Conservation (phyloP, 2,888 invertebrate species). For the Xestia c-nigrum region DNA sequence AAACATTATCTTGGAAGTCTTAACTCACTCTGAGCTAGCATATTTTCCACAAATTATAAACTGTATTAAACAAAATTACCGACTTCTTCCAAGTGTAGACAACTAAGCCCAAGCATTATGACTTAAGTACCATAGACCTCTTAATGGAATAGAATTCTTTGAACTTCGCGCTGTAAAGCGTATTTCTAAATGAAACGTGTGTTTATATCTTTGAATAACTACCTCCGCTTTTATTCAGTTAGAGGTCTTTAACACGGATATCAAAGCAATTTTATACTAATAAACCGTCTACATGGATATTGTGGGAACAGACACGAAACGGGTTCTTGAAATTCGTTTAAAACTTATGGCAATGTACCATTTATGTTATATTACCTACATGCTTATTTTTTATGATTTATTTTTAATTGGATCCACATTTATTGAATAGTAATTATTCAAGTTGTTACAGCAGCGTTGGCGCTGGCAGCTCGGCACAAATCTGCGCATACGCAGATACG, state of each 20-base stretch:
- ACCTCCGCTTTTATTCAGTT: slow-evolving; percentile 58
- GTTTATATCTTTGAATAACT: slow-evolving; percentile 54
- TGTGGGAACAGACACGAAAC: slow-evolving; percentile 71
- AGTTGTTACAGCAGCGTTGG: slow-evolving; percentile 69
- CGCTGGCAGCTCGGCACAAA: slow-evolving; percentile 64
- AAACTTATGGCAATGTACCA: slow-evolving; percentile 64
- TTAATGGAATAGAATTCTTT: slow-evolving; percentile 47
- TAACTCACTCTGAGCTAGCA: slow-evolving; percentile 12
- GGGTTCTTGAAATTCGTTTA: slow-evolving; percentile 64
- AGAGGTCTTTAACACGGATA: slow-evolving; percentile 69
- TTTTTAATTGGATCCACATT: slow-evolving; percentile 69
- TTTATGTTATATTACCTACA: slow-evolving; percentile 60
- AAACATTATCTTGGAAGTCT: slow-evolving; percentile 16
- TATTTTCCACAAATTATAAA: slow-evolving; percentile 53
- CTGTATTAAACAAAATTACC: slow-evolving; percentile 46
- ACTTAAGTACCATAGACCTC: slow-evolving; percentile 39
- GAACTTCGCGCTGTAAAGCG: slow-evolving; percentile 33
- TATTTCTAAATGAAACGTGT: slow-evolving; percentile 52
- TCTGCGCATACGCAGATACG: slow-evolving; percentile 70
- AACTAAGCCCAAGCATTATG: slow-evolving; percentile 19
- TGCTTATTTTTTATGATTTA: slow-evolving; percentile 53
- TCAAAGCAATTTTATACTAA: slow-evolving; percentile 71
- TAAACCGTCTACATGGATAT: slow-evolving; percentile 69
- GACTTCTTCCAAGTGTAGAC: slow-evolving; percentile 31
- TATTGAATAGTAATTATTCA: slow-evolving; percentile 71